Evolutionary conservation across 2,113 vertebrate genomes (phyloP).

Genomic region (Propithecus coquereli): DNA sequence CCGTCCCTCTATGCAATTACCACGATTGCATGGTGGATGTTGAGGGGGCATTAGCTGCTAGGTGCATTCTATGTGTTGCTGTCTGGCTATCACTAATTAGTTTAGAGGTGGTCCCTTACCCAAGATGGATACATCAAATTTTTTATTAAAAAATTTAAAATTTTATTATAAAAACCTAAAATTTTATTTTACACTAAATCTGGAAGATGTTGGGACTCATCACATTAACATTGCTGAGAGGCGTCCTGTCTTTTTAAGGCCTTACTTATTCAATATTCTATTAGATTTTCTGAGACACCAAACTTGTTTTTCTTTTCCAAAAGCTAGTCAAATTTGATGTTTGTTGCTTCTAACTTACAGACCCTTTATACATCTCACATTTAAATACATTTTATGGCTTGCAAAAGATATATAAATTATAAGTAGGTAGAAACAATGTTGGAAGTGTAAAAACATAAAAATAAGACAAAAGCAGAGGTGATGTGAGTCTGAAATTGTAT

Average conservation of each 20-base stretch:
- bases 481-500: not conserved
- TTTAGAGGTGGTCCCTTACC: not conserved
- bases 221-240: not conserved
- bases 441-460: not conserved
- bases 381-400: not conserved
- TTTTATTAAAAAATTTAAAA: not conserved
- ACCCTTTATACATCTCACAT: not conserved
- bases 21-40: not conserved
- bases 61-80: not conserved
- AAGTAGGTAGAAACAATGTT: not conserved
- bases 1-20: not conserved
- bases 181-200: not conserved
- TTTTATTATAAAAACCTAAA: not conserved
- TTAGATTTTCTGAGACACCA: not conserved
- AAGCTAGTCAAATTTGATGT: not conserved
- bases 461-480: not conserved
- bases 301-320: not conserved
- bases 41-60: not conserved
- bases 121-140: not conserved
- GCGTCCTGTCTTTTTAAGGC: not conserved
- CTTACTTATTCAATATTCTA: not conserved
- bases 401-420: not conserved
- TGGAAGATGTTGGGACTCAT: not conserved
- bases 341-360: not conserved
- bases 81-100: not conserved